Percentiles rank a stretch among this genome's conserved stretches.
Evolutionary conservation across 2,888 invertebrate genomes (phyloP).

Genomic region (Aphelenchoides bicaudatus): DNA sequence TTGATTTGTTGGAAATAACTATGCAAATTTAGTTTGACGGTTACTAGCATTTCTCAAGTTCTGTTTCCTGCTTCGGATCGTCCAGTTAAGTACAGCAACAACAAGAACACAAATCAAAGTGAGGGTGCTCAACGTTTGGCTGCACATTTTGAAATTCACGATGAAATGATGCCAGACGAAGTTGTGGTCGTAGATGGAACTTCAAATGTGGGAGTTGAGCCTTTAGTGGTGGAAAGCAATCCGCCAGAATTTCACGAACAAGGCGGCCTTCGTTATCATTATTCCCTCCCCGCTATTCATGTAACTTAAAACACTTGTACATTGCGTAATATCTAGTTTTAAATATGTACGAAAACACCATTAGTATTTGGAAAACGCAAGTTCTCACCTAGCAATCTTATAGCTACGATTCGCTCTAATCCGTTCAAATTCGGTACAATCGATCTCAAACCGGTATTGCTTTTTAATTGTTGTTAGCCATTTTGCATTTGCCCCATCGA

Average conservation of each 20-base stretch:
- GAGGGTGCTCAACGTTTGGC: neutral
- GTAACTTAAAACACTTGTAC: slow-evolving; percentile 5
- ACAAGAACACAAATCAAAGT: slow-evolving; percentile 4
- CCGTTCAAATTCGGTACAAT: neutral
- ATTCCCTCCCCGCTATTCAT: slow-evolving; percentile 17
- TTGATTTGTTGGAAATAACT: no score
- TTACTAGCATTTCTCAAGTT: slow-evolving; percentile 27
- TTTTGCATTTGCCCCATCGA: no score
- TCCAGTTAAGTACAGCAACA: neutral
- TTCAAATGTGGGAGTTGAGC: neutral
- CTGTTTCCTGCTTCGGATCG: slow-evolving; percentile 1
- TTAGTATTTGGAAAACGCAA: no score
- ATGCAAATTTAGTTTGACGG: no score
- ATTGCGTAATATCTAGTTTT: no score
- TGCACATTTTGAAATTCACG: neutral
- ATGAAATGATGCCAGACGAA: neutral
- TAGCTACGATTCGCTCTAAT: no score
- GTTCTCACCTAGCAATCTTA: no score
- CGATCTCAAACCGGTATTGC: neutral
- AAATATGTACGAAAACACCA: no score
- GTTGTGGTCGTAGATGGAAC: slow-evolving; percentile 12
- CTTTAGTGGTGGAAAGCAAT: neutral
- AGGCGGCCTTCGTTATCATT: slow-evolving; percentile 13
- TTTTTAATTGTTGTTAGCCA: no score
- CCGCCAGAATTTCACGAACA: neutral